A percentile compares a stretch with the other conserved stretches of the same genome.
Evolutionary conservation across 2,113 vertebrate genomes (phyloP).

Genomic region (Callospermophilus lateralis): DNA sequence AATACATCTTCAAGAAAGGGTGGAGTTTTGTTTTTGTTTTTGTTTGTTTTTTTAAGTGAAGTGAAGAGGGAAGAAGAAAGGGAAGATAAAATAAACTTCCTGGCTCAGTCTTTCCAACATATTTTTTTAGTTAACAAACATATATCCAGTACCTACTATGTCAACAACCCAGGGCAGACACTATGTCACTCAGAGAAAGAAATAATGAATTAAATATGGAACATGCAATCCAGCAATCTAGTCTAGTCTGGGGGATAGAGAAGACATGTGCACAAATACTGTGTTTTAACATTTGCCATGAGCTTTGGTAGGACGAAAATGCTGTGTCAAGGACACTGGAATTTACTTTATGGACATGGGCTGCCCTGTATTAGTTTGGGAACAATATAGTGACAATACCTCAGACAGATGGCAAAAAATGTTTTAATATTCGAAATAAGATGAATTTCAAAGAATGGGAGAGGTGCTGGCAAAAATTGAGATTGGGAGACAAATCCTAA

Average conservation of each 20-base stretch:
- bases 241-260: background rate
- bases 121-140: conserved; percentile 1
- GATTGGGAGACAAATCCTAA: background rate
- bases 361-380: background rate
- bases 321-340: background rate
- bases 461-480: background rate
- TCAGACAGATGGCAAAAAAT: background rate
- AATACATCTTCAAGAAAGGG: background rate
- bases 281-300: background rate
- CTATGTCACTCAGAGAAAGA: background rate
- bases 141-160: background rate
- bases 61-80: background rate
- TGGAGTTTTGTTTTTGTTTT: background rate
- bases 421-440: background rate
- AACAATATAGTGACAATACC: background rate
- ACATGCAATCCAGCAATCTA: background rate
- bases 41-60: background rate
- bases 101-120: background rate
- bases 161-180: background rate
- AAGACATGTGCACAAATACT: background rate
- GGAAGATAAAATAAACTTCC: background rate
- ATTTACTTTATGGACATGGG: background rate
- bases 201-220: background rate
- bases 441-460: background rate
- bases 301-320: background rate